Percentiles rank a stretch among this genome's conserved stretches.
Conservation (phyloP, 2,797 vertebrate genomes). For the Typhlichthys eigenmanni region DNA sequence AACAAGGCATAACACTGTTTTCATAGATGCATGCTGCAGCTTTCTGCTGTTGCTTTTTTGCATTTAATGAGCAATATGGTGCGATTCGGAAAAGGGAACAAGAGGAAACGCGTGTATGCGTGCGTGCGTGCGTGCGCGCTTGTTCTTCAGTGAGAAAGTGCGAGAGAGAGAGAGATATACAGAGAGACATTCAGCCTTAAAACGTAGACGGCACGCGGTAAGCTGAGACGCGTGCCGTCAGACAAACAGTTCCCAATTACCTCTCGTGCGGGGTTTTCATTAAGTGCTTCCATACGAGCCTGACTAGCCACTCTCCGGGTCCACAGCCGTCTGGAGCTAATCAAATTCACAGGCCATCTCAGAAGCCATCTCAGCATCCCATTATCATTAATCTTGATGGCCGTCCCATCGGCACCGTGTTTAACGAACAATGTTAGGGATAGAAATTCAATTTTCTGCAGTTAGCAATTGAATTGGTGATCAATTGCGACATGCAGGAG, state of each 20-base stretch:
- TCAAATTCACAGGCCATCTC: slow-evolving; percentile 80
- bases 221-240: slow-evolving; percentile 66
- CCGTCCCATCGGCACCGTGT: slow-evolving; percentile 81
- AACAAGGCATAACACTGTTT: too few relatives aligned
- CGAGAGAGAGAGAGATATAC: slow-evolving; percentile 18
- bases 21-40: neutral
- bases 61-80: slow-evolving; percentile 28
- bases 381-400: slow-evolving; percentile 85
- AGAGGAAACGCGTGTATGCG: slow-evolving; percentile 7
- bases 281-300: slow-evolving; percentile 78
- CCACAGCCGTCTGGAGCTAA: slow-evolving; percentile 77
- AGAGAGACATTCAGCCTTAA: slow-evolving; percentile 39
- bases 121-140: slow-evolving; percentile 2
- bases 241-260: slow-evolving; percentile 82
- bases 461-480: slow-evolving; percentile 83
- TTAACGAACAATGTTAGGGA: slow-evolving; percentile 85
- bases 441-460: slow-evolving; percentile 83
- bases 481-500: slow-evolving; percentile 76
- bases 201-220: slow-evolving; percentile 60
- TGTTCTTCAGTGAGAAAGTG: slow-evolving; percentile 8
- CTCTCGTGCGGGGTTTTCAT: slow-evolving; percentile 77
- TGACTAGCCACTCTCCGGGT: slow-evolving; percentile 75
- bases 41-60: slow-evolving; percentile 22
- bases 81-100: slow-evolving; percentile 29
- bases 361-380: slow-evolving; percentile 76